A percentile compares a stretch with the other conserved stretches of the same genome.
Conservation (phyloP, 2,888 invertebrate species). For the Coremacera marginata region DNA sequence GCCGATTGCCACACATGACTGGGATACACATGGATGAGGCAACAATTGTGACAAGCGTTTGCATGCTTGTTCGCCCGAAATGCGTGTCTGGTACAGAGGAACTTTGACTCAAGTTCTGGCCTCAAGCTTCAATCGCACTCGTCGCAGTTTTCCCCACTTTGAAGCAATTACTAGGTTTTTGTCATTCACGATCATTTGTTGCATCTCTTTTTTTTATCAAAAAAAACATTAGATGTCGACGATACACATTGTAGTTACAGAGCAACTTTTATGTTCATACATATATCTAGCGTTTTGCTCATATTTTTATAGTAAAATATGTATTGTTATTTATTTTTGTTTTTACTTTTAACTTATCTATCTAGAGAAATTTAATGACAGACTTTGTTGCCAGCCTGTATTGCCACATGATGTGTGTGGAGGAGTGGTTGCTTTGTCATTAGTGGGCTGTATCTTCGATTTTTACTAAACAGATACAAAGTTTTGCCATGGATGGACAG, state of each 20-base stretch:
- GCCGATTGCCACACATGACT: constrained; percentile 20
- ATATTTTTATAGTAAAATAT: background rate
- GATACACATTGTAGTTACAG: background rate
- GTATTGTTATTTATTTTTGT: constrained; percentile 11
- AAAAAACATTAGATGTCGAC: background rate
- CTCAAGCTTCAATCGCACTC: background rate
- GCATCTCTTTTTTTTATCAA: background rate
- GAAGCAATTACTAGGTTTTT: constrained; percentile 12
- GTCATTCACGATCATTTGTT: constrained; percentile 10
- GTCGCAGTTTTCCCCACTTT: background rate
- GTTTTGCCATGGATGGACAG: background rate
- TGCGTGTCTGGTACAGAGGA: constrained; percentile 17
- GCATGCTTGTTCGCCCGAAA: background rate
- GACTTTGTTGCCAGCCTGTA: background rate
- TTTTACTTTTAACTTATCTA: constrained; percentile 7
- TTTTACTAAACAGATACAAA: background rate
- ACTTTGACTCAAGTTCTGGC: constrained; percentile 15
- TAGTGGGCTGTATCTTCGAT: constrained; percentile 13
- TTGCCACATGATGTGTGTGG: constrained; percentile 6
- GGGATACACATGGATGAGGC: background rate
- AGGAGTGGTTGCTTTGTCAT: background rate
- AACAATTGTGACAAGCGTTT: background rate
- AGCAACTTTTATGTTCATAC: background rate
- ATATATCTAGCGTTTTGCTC: background rate
- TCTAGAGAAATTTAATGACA: constrained; percentile 21